Percentiles rank a stretch among this genome's conserved stretches.
phyloP scores from a whole-genome alignment of 92 coral and sea anemone genomes.

The Meandrina meandrites region DNA sequence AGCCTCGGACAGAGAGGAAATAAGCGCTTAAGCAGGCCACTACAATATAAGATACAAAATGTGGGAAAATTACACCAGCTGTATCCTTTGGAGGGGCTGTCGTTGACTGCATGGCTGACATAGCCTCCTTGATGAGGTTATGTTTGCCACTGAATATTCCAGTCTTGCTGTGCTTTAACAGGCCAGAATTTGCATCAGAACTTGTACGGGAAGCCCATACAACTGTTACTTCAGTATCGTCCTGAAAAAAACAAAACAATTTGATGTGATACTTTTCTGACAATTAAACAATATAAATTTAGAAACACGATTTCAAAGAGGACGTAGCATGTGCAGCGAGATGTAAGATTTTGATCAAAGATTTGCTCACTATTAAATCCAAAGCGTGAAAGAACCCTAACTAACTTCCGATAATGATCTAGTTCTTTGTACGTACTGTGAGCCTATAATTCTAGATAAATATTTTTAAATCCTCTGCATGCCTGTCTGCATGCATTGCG shows the following conservation, averaged over 20 bases:
- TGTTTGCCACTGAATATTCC: conserved; percentile 6
- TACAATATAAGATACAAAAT: neutral
- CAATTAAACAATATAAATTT: no score
- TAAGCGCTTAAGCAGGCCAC: neutral
- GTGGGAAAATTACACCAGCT: neutral
- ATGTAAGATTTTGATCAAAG: no score
- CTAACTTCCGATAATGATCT: no score
- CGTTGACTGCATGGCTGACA: neutral
- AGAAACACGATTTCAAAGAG: no score
- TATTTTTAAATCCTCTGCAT: no score
- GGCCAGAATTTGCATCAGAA: neutral
- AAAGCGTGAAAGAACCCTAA: no score
- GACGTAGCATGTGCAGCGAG: no score
- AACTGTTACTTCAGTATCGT: conserved; percentile 5
- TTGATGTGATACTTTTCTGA: no score
- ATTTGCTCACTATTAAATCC: no score
- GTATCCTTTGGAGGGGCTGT: neutral
- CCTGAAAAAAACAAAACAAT: neutral
- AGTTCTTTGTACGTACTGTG: no score
- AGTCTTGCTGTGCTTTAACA: neutral
- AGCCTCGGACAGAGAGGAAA: neutral
- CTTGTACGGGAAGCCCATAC: neutral
- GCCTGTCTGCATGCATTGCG: no score
- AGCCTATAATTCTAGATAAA: no score
- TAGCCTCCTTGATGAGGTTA: conserved; percentile 15